Conservation (phyloP, 2,113 vertebrate genomes). For the Cololabis saira region DNA sequence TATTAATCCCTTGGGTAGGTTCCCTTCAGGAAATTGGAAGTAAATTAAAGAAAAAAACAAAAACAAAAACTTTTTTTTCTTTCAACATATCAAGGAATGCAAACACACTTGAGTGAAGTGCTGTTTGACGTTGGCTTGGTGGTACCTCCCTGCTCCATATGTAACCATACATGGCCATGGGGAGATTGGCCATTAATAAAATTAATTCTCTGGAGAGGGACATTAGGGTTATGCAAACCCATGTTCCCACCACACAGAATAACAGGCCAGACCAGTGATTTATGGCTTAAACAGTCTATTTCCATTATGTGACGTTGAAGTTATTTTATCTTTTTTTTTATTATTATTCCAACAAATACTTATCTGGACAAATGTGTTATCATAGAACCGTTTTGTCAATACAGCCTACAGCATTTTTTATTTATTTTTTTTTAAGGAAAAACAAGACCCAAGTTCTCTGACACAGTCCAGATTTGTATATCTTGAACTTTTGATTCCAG, state of each 20-base stretch:
- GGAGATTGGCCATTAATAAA: conserved; percentile 34
- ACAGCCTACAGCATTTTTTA: too few relatives aligned
- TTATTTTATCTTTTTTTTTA: conserved; percentile 15
- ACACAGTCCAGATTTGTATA: too few relatives aligned
- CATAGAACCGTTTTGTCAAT: too few relatives aligned
- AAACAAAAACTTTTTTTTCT: background rate
- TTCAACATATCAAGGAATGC: conserved; percentile 52
- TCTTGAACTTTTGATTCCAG: too few relatives aligned
- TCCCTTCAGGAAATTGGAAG: too few relatives aligned
- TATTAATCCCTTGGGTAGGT: too few relatives aligned
- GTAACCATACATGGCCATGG: conserved; percentile 70
- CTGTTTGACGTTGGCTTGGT: conserved; percentile 20
- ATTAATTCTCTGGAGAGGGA: conserved; percentile 44
- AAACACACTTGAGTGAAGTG: conserved; percentile 56
- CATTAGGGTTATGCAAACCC: conserved; percentile 56
- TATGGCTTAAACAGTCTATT: background rate
- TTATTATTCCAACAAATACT: background rate
- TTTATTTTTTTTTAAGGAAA: too few relatives aligned
- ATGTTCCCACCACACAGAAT: conserved; percentile 39
- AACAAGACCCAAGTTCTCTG: too few relatives aligned
- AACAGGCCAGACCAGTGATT: conserved; percentile 6
- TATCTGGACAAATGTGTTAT: too few relatives aligned
- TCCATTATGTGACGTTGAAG: conserved; percentile 7
- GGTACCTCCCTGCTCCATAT: conserved; percentile 10
- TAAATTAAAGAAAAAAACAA: background rate